phyloP scores from a whole-genome alignment of 1,140 invertebrate genomes.

The Hetaerina americana region DNA sequence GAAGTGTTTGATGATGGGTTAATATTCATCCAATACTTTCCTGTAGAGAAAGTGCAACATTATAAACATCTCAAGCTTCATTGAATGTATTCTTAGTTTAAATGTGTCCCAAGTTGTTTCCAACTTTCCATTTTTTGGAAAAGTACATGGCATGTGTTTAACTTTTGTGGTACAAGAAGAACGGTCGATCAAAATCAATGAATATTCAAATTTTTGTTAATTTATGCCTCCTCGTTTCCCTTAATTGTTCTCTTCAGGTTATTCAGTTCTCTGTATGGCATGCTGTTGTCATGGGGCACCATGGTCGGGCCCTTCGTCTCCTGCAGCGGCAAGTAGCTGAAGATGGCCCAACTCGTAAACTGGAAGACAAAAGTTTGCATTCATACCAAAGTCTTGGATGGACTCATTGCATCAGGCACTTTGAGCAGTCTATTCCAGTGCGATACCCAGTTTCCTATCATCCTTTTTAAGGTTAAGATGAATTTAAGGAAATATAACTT shows the following conservation, averaged over 20 bases:
- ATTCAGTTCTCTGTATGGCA: constrained; percentile 69
- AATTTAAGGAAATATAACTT: not conserved
- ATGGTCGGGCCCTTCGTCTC: constrained; percentile 65
- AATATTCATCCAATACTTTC: too few relatives aligned
- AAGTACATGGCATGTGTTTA: too few relatives aligned
- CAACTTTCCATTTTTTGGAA: too few relatives aligned
- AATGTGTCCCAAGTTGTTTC: too few relatives aligned
- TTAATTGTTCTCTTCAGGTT: constrained; percentile 31
- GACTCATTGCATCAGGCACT: constrained; percentile 45
- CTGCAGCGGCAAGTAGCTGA: constrained; percentile 56
- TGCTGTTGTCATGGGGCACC: constrained; percentile 57
- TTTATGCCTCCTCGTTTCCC: not conserved
- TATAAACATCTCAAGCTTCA: too few relatives aligned
- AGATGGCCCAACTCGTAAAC: constrained; percentile 57
- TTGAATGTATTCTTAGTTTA: too few relatives aligned
- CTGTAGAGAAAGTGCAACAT: too few relatives aligned
- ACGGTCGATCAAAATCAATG: constrained; percentile 3
- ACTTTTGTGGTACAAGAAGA: too few relatives aligned
- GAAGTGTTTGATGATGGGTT: too few relatives aligned
- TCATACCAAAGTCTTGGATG: constrained; percentile 51
- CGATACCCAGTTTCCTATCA: constrained; percentile 50
- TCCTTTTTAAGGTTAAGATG: constrained; percentile 37
- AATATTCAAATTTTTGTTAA: constrained; percentile 17
- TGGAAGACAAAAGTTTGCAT: constrained; percentile 56
- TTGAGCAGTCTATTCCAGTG: constrained; percentile 38